Percentiles rank a stretch among this genome's conserved stretches.
phyloP scores from a whole-genome alignment of 2,888 invertebrate genomes.

The Perizoma affinitatum region DNA sequence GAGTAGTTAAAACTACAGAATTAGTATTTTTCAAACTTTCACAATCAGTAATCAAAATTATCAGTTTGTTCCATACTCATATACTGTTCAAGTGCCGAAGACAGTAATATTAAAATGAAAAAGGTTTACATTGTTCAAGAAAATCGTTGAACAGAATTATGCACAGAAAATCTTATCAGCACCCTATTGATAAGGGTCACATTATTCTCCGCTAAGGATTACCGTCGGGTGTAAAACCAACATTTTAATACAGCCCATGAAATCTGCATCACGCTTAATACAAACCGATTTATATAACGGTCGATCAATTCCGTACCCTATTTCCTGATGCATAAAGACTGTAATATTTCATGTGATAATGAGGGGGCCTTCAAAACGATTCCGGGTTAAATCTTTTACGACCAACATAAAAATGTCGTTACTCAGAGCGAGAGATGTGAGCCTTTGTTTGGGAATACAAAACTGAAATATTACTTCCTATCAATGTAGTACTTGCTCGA shows the following conservation, averaged over 20 bases:
- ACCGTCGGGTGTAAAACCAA: slow-evolving; percentile 43
- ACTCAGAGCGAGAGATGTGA: slow-evolving; percentile 34
- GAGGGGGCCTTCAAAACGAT: slow-evolving; percentile 53
- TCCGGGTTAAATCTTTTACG: slow-evolving; percentile 58
- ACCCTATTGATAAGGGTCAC: slow-evolving; percentile 2
- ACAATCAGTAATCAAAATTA: too few species aligned
- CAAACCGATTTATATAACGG: slow-evolving; percentile 43
- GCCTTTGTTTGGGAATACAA: slow-evolving; percentile 38
- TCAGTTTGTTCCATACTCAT: too few species aligned
- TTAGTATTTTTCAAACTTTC: too few species aligned
- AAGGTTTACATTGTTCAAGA: too few species aligned
- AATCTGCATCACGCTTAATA: slow-evolving; percentile 44
- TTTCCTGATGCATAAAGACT: slow-evolving; percentile 43
- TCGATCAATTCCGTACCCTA: slow-evolving; percentile 49
- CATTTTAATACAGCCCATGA: slow-evolving; percentile 44
- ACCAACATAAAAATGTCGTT: slow-evolving; percentile 63
- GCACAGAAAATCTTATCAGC: slow-evolving; percentile 3
- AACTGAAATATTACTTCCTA: slow-evolving; percentile 34
- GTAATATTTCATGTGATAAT: slow-evolving; percentile 52
- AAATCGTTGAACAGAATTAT: too few species aligned
- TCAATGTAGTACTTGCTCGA: slow-evolving; percentile 14
- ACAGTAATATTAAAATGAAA: too few species aligned
- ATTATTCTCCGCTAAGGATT: slow-evolving; percentile 29
- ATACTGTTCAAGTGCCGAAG: too few species aligned
- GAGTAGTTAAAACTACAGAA: too few species aligned